Evolutionary conservation across 1,140 invertebrate genomes (phyloP).

Genomic region (Hycleus phaleratus): DNA sequence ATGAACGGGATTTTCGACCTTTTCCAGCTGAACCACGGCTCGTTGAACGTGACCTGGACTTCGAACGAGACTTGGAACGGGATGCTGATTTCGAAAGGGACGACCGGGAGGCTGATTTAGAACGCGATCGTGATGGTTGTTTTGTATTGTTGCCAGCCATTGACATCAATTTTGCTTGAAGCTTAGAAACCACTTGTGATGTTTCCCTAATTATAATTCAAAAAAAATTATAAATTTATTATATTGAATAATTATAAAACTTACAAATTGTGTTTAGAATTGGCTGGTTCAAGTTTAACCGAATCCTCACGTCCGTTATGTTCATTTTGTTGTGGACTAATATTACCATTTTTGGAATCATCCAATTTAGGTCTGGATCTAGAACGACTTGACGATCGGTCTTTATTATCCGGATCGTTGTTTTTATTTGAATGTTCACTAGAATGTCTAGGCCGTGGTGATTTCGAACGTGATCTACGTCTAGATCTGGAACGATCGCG

Average conservation of each 20-base stretch:
- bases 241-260: not conserved
- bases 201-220: conserved; percentile 17
- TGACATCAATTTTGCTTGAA: conserved; percentile 54
- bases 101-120: conserved; percentile 32
- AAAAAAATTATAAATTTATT: not conserved
- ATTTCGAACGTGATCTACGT: conserved; percentile 27
- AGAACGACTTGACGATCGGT: conserved; percentile 22
- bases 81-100: conserved; percentile 37
- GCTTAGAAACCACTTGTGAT: conserved; percentile 46
- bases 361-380: conserved; percentile 20
- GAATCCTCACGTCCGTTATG: conserved; percentile 25
- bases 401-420: conserved; percentile 11
- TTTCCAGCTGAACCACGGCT: conserved; percentile 17
- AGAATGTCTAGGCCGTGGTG: conserved; percentile 15
- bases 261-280: conserved; percentile 24
- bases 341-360: conserved; percentile 29
- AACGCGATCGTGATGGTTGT: conserved; percentile 38
- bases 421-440: conserved; percentile 15
- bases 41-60: conserved; percentile 19
- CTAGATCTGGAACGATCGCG: conserved; percentile 29
- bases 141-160: conserved; percentile 46
- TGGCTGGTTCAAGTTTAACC: conserved; percentile 7
- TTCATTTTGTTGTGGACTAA: conserved; percentile 26
- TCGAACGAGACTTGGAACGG: conserved; percentile 40
- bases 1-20: conserved; percentile 22